Percentiles rank a stretch among this genome's conserved stretches.
Evolutionary conservation across 2,113 vertebrate species (phyloP).

Genomic region (Phylloscopus trochiloides): DNA sequence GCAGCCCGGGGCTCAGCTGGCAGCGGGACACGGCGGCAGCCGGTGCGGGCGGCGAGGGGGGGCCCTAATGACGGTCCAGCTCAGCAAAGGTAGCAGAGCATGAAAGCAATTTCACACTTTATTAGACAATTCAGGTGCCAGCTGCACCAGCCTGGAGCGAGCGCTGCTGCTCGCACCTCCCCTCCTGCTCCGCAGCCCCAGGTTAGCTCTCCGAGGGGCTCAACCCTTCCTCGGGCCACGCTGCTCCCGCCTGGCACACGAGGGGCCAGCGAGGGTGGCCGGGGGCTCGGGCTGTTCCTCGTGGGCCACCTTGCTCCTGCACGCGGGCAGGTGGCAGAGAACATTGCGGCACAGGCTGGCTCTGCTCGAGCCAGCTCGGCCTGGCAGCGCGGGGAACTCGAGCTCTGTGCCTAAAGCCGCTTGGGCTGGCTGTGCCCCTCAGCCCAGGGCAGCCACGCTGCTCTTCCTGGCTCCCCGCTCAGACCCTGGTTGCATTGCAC

Average conservation of each 20-base stretch:
- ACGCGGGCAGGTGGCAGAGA: accelerated
- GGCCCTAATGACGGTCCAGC: neutral
- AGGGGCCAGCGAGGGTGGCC: accelerated
- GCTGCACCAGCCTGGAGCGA: conserved; percentile 22
- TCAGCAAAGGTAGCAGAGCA: conserved; percentile 61
- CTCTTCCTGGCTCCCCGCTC: neutral
- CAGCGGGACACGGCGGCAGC: neutral
- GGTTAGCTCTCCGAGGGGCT: accelerated
- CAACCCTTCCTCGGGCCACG: neutral
- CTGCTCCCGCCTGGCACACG: neutral
- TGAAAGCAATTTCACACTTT: conserved; percentile 81
- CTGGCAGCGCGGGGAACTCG: accelerated
- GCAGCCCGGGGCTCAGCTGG: conserved; percentile 39
- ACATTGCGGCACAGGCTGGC: neutral
- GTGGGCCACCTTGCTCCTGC: neutral
- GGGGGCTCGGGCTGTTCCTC: neutral
- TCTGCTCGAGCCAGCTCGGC: neutral
- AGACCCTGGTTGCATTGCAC: neutral
- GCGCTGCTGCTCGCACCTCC: neutral
- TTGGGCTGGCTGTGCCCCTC: neutral
- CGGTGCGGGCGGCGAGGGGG: neutral
- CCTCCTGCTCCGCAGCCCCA: neutral
- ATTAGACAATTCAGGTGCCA: conserved; percentile 73
- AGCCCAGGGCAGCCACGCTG: neutral
- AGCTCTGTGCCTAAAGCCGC: neutral